A percentile compares a stretch with the other conserved stretches of the same genome.
Evolutionary conservation across 2,113 vertebrate genomes (phyloP).

Genomic region (Cephalopterus ornatus): DNA sequence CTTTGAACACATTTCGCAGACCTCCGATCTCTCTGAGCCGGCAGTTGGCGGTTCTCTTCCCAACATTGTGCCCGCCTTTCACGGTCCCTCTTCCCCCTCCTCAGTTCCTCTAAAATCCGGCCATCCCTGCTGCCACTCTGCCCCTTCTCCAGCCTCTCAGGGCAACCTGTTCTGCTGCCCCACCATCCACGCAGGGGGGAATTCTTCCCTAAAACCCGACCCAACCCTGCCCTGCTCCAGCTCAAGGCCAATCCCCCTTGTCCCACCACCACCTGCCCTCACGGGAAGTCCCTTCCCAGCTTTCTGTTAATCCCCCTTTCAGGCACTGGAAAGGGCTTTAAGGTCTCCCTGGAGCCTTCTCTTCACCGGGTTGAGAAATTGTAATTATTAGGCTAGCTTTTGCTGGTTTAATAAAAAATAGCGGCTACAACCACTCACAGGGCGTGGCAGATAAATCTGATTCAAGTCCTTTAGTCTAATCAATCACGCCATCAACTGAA

Average conservation of each 20-base stretch:
- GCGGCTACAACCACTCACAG: fast-evolving
- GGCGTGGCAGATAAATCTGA: not conserved
- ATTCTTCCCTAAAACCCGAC: not conserved
- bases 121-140: not conserved
- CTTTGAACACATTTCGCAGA: fast-evolving
- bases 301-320: not conserved
- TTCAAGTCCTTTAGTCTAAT: not conserved
- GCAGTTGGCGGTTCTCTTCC: fast-evolving
- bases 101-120: not conserved
- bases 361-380: not conserved
- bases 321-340: not conserved
- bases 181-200: no score
- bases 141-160: not conserved
- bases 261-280: not conserved
- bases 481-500: not conserved
- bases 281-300: not conserved
- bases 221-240: fast-evolving
- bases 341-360: not conserved
- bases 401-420: not conserved
- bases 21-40: fast-evolving
- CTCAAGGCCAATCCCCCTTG: fast-evolving
- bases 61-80: not conserved
- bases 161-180: not conserved
- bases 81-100: not conserved
- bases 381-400: not conserved